These are phyloP conservation scores for Colletes gigas DNA, from an alignment of 1,140 invertebrate genomes.

Conservation along the genomic window DNA sequence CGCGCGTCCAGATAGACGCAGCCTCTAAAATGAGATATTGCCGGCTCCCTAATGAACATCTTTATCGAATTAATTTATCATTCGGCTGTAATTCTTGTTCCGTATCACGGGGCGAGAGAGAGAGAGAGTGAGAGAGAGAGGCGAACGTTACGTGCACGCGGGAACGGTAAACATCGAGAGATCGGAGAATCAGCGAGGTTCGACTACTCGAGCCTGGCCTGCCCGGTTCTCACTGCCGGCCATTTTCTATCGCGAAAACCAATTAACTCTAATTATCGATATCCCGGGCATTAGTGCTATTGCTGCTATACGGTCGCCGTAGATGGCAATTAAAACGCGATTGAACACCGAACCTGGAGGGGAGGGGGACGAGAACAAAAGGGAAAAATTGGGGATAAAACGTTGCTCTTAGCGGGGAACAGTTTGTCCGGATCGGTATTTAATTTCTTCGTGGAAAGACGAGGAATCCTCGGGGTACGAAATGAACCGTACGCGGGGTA, in stretches of 20 bases:
- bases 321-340: constrained; percentile 47
- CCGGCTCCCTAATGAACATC: constrained; percentile 27
- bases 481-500: neutral
- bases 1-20: constrained; percentile 22
- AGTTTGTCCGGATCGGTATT: neutral
- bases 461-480: neutral
- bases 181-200: constrained; percentile 12
- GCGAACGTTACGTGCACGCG: neutral
- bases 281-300: constrained; percentile 32
- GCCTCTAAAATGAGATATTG: constrained; percentile 11
- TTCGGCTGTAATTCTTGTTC: constrained; percentile 18
- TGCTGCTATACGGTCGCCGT: neutral
- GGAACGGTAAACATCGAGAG: constrained; percentile 2
- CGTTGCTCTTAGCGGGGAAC: neutral
- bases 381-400: too few species aligned
- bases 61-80: constrained; percentile 49
- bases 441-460: constrained; percentile 3
- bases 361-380: constrained; percentile 1
- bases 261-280: constrained; percentile 49
- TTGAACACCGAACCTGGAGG: neutral
- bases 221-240: constrained; percentile 1
- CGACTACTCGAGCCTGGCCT: constrained; percentile 4
- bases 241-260: constrained; percentile 45
- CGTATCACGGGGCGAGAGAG: neutral
- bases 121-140: neutral